Percentiles rank a stretch among this genome's conserved stretches.
Conservation (phyloP, 2,888 invertebrate genomes). For the Drosophila gaucha region DNA sequence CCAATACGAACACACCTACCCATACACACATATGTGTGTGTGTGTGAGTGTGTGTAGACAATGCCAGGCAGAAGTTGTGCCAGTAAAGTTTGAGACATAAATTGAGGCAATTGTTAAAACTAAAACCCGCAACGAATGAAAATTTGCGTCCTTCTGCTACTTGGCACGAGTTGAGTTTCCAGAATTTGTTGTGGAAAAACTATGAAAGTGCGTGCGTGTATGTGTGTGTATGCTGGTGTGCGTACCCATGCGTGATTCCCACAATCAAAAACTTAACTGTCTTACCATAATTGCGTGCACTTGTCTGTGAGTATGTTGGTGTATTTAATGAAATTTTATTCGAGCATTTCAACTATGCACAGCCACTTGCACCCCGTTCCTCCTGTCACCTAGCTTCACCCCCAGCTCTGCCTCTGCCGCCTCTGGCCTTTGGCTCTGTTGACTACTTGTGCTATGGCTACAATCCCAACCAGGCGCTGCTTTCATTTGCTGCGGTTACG, state of each 20-base stretch:
- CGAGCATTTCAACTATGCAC: constrained; percentile 58
- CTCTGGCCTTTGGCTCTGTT: constrained; percentile 12
- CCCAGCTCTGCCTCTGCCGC: neutral
- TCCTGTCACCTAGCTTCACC: neutral
- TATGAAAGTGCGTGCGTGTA: constrained; percentile 20
- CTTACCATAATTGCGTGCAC: constrained; percentile 81
- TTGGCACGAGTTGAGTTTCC: constrained; percentile 65
- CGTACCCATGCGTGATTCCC: constrained; percentile 79
- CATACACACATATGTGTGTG: neutral
- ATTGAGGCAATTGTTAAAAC: constrained; percentile 81
- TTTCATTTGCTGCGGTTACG: constrained; percentile 64
- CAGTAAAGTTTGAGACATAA: constrained; percentile 75
- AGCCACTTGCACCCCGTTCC: constrained; percentile 17
- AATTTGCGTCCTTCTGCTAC: constrained; percentile 66
- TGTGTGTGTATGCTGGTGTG: constrained; percentile 54
- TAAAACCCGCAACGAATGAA: constrained; percentile 78
- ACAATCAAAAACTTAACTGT: constrained; percentile 82
- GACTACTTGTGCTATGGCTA: constrained; percentile 11
- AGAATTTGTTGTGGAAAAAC: constrained; percentile 66
- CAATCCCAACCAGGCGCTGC: constrained; percentile 46
- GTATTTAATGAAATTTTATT: constrained; percentile 82
- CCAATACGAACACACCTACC: constrained; percentile 11
- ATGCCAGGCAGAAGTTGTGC: constrained; percentile 62
- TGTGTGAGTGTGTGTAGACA: constrained; percentile 29
- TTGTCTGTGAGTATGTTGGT: constrained; percentile 68